Conservation (phyloP, 2,797 vertebrate species). For the Danio tinwini region DNA sequence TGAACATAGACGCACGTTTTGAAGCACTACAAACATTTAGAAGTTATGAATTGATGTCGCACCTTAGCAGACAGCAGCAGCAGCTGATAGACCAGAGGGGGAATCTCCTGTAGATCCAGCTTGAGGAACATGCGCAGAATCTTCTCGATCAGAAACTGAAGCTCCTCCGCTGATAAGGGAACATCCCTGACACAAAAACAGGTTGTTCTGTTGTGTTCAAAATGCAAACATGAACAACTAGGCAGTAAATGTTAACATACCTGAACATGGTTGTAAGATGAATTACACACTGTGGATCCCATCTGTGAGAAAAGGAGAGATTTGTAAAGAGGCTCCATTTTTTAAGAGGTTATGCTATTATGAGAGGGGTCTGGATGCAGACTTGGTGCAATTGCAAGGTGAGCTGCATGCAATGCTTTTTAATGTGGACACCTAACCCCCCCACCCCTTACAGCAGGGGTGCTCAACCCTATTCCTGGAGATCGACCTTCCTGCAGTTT, state of each 20-base stretch:
- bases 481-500: too few species aligned
- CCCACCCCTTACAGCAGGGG: too few species aligned
- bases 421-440: too few species aligned
- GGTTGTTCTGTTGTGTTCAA: neutral
- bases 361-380: too few species aligned
- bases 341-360: too few species aligned
- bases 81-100: constrained; percentile 94
- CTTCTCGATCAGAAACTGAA: constrained; percentile 91
- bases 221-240: neutral
- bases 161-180: constrained; percentile 87
- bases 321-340: too few species aligned
- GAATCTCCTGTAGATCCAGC: constrained; percentile 93
- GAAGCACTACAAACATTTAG: neutral
- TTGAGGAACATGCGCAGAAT: constrained; percentile 87
- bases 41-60: constrained; percentile 18
- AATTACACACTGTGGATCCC: constrained; percentile 88
- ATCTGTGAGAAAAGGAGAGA: constrained; percentile 75
- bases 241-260: constrained; percentile 71
- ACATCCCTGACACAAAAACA: constrained; percentile 81
- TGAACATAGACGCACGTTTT: neutral
- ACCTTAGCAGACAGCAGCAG: constrained; percentile 94
- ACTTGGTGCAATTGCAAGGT: too few species aligned
- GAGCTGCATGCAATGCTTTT: too few species aligned
- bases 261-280: constrained; percentile 96
- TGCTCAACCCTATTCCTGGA: too few species aligned